These are phyloP conservation scores for Allacma fusca DNA, from an alignment of 2,888 invertebrate genomes.

Conservation along the genomic window DNA sequence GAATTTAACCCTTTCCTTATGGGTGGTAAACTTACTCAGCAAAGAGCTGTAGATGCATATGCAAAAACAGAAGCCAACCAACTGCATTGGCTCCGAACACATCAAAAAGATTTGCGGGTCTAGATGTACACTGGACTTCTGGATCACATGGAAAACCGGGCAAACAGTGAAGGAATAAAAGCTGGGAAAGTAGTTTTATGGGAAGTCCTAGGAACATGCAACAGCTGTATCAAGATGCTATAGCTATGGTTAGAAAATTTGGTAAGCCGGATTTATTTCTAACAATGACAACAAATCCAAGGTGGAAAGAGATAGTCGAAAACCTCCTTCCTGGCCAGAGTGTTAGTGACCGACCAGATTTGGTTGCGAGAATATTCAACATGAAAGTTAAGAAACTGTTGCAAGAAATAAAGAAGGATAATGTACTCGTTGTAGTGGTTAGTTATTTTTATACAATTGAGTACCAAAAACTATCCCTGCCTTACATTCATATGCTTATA, in stretches of 20 bases:
- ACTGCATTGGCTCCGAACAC: slow-evolving; percentile 52
- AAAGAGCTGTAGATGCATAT: slow-evolving; percentile 61
- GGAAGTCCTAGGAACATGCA: slow-evolving; percentile 60
- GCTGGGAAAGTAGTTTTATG: slow-evolving; percentile 49
- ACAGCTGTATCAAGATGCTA: slow-evolving; percentile 41
- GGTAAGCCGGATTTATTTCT: slow-evolving; percentile 36
- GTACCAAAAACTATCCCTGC: slow-evolving; percentile 19
- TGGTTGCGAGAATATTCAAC: slow-evolving; percentile 63
- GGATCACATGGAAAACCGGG: slow-evolving; percentile 48
- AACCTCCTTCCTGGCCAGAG: slow-evolving; percentile 61
- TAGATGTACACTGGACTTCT: slow-evolving; percentile 56
- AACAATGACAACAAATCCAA: slow-evolving; percentile 45
- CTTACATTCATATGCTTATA: slow-evolving; percentile 14
- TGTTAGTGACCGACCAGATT: slow-evolving; percentile 63
- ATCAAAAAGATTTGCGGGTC: slow-evolving; percentile 57
- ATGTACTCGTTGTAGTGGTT: slow-evolving; percentile 54
- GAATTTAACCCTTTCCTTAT: too few relatives aligned
- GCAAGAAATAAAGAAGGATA: slow-evolving; percentile 50
- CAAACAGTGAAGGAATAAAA: slow-evolving; percentile 5
- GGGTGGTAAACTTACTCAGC: slow-evolving; percentile 59
- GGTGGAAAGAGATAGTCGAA: slow-evolving; percentile 51
- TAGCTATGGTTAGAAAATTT: slow-evolving; percentile 35
- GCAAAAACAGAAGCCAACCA: slow-evolving; percentile 59
- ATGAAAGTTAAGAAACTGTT: slow-evolving; percentile 62
- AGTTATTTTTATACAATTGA: slow-evolving; percentile 59